Evolutionary conservation across 2,888 invertebrate genomes (phyloP).

Genomic region (Trachelus stipa): DNA sequence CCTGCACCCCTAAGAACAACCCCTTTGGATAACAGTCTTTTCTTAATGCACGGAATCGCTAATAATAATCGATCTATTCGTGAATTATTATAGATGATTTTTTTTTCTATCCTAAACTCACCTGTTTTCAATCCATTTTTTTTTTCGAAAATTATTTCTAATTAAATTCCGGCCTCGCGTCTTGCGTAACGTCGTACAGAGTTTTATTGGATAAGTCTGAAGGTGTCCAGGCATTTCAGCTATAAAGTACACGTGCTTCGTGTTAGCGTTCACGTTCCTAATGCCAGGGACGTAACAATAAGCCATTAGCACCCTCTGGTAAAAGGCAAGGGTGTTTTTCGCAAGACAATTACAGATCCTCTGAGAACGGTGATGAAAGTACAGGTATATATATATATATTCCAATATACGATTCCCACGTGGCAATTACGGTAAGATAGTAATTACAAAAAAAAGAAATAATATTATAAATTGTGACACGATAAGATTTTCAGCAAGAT

Average conservation of each 20-base stretch:
- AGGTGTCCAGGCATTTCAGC: slow-evolving; percentile 38
- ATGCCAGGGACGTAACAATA: slow-evolving; percentile 11
- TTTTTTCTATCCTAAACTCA: no score
- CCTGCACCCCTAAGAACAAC: slow-evolving; percentile 4
- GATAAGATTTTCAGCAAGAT: no score
- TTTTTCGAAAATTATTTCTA: no score
- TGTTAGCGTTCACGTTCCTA: slow-evolving; percentile 2
- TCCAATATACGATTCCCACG: slow-evolving; percentile 9
- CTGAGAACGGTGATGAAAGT: slow-evolving; percentile 15
- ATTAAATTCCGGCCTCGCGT: no score
- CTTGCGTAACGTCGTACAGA: no score
- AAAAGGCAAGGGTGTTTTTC: no score
- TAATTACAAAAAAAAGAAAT: no score
- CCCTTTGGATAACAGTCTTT: no score
- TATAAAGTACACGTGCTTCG: slow-evolving; percentile 27
- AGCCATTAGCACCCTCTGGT: slow-evolving; percentile 12
- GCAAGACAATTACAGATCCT: no score
- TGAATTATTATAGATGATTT: slow-evolving; percentile 12
- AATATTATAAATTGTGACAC: no score
- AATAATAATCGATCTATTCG: slow-evolving; percentile 40
- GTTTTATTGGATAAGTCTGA: slow-evolving; percentile 24
- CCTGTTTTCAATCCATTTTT: no score
- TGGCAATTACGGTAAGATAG: neutral
- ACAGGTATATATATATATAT: no score
- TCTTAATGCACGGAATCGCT: slow-evolving; percentile 20